These are phyloP conservation scores for Meteorus colon DNA, from an alignment of 2,888 invertebrate genomes.

Conservation along the genomic window DNA sequence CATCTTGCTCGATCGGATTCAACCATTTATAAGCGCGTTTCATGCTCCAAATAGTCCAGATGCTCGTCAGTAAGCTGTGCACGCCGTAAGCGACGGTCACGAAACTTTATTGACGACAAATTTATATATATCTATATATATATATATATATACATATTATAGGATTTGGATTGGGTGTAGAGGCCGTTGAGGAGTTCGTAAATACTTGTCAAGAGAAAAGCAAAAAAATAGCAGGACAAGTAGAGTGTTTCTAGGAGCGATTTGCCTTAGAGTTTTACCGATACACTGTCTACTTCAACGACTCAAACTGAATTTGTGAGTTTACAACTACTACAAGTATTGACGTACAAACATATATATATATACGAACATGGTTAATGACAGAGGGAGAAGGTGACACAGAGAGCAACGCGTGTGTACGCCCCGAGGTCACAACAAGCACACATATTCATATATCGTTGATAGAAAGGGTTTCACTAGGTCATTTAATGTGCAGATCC, in stretches of 20 bases:
- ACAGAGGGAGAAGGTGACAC: neutral
- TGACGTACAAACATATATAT: neutral
- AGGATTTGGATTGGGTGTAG: conserved; percentile 5
- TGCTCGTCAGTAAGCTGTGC: neutral
- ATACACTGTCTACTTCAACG: neutral
- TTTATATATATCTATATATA: neutral
- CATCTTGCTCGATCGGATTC: conserved; percentile 41
- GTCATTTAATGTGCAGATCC: conserved; percentile 34
- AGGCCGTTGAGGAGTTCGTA: conserved; percentile 31
- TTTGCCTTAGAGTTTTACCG: conserved; percentile 34
- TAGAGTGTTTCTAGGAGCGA: conserved; percentile 45
- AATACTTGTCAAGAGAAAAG: conserved; percentile 38
- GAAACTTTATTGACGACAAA: conserved; percentile 22
- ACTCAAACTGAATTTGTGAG: neutral
- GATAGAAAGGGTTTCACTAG: conserved; percentile 28
- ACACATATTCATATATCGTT: conserved; percentile 21
- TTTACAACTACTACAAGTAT: neutral
- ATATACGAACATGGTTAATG: neutral
- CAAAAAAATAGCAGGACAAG: conserved; percentile 34
- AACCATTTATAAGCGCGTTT: conserved; percentile 55
- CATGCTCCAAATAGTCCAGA: conserved; percentile 57
- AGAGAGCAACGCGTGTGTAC: neutral
- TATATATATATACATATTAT: neutral
- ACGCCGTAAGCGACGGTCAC: conserved; percentile 9
- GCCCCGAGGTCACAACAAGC: neutral